Evolutionary conservation across 2,888 invertebrate genomes (phyloP).

Genomic region (Tenthredo livida): DNA sequence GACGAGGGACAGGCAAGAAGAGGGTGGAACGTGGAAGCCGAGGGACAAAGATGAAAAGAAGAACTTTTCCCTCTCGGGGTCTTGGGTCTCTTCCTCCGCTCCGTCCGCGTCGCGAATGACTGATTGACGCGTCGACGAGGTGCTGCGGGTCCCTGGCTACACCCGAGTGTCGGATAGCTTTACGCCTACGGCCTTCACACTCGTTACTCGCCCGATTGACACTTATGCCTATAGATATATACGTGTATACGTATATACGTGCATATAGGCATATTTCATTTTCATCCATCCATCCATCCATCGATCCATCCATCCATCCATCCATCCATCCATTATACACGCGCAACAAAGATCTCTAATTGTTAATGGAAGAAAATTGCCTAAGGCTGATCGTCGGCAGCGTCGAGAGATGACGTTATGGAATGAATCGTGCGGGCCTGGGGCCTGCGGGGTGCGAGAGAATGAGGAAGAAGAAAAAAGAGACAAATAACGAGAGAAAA

Average conservation of each 20-base stretch:
- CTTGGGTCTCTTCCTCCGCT: not conserved
- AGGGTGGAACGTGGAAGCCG: not conserved
- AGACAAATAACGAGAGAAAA: not conserved
- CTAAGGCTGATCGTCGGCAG: not conserved
- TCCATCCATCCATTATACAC: not conserved
- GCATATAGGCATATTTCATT: not conserved
- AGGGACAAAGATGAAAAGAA: slow-evolving; percentile 32
- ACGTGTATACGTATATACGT: not conserved
- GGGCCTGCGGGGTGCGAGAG: not conserved
- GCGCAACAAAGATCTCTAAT: not conserved
- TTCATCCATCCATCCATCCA: not conserved
- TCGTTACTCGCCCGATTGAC: slow-evolving; percentile 13
- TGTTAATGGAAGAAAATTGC: slow-evolving; percentile 28
- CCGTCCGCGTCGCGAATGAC: slow-evolving; percentile 34
- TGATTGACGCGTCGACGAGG: slow-evolving; percentile 18
- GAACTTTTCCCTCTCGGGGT: slow-evolving; percentile 27
- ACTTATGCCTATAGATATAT: not conserved
- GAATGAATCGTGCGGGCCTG: slow-evolving; percentile 5
- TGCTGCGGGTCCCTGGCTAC: not conserved
- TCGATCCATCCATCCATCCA: not conserved
- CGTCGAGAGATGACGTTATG: not conserved
- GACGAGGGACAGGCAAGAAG: not conserved
- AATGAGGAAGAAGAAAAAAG: not conserved
- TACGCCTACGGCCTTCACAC: not conserved
- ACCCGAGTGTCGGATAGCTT: not conserved